phyloP scores from a whole-genome alignment of 2,888 invertebrate genomes.

The Acholoe squamosa region DNA sequence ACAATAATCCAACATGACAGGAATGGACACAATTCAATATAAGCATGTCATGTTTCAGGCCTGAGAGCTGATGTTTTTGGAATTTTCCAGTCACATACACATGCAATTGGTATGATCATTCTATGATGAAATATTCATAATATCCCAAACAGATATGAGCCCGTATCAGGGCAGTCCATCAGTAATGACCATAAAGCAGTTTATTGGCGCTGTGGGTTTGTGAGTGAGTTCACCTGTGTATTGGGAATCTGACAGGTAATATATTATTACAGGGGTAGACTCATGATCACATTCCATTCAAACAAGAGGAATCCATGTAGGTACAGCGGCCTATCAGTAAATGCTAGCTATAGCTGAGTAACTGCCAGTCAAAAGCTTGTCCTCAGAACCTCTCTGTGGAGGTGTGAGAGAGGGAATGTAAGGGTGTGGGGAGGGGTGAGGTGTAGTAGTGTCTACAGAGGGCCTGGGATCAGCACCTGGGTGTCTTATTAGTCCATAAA shows the following conservation, averaged over 20 bases:
- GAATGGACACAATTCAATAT: neutral
- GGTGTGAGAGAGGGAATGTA: neutral
- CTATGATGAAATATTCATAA: conserved; percentile 23
- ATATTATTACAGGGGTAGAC: neutral
- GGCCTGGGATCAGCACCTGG: conserved; percentile 36
- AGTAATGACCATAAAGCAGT: conserved; percentile 7
- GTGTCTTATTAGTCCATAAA: conserved; percentile 34
- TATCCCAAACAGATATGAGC: conserved; percentile 19
- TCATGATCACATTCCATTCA: neutral
- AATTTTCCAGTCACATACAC: neutral
- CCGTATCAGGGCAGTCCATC: neutral
- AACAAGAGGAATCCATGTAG: neutral
- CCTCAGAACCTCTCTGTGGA: neutral
- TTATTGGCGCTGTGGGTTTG: neutral
- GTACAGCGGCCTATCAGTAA: too few relatives aligned
- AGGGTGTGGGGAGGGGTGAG: conserved; percentile 8
- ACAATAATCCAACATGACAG: neutral
- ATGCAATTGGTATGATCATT: neutral
- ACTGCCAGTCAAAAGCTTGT: too few relatives aligned
- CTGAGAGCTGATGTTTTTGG: too few relatives aligned
- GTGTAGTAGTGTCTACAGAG: neutral
- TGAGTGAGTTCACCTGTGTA: neutral
- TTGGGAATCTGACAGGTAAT: neutral
- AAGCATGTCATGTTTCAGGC: too few relatives aligned
- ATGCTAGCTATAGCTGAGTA: too few relatives aligned